Conservation (phyloP, 2,888 invertebrate species). For the Athalia rosae region DNA sequence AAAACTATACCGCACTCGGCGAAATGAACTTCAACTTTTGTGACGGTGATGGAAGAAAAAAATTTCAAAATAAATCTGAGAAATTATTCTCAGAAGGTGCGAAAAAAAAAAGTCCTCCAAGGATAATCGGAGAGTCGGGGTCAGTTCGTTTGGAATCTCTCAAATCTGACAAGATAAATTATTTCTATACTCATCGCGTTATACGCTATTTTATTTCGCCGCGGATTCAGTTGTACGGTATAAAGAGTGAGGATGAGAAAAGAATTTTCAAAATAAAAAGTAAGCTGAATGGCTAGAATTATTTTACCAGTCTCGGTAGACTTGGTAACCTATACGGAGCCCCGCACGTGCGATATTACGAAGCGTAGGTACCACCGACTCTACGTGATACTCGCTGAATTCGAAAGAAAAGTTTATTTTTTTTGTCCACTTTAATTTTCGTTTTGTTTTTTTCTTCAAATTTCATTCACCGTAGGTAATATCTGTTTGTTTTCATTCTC, state of each 20-base stretch:
- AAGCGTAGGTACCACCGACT: neutral
- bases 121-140: too few relatives aligned
- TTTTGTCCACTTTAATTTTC: too few relatives aligned
- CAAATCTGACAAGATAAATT: neutral
- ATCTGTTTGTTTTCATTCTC: too few relatives aligned
- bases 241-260: neutral
- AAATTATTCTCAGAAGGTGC: too few relatives aligned
- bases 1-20: too few relatives aligned
- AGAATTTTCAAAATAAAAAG: neutral
- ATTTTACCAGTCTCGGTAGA: neutral
- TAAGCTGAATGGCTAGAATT: neutral
- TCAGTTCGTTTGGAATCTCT: too few relatives aligned
- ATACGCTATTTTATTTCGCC: neutral
- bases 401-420: neutral
- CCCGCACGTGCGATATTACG: neutral
- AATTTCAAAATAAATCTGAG: too few relatives aligned
- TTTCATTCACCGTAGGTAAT: too few relatives aligned
- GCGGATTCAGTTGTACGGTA: neutral
- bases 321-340: neutral
- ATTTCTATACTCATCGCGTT: neutral
- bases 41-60: too few relatives aligned
- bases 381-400: neutral
- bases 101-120: too few relatives aligned
- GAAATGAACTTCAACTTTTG: too few relatives aligned
- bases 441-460: too few relatives aligned